These are phyloP conservation scores for Herpetotheres cachinnans DNA, from an alignment of 2,113 vertebrate genomes.

Conservation along the genomic window DNA sequence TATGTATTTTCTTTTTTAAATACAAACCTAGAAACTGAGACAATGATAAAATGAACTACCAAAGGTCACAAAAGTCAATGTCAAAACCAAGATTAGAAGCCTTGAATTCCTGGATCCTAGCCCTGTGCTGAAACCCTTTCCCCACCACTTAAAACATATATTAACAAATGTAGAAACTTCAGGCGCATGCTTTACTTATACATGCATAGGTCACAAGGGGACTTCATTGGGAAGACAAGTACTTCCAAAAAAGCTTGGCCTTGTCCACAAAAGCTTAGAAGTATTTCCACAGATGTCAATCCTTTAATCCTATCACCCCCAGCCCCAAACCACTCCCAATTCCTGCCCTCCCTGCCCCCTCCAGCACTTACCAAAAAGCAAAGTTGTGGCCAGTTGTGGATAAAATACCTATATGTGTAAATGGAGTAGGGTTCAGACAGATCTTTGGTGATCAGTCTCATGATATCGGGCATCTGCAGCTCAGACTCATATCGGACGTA, in stretches of 20 bases:
- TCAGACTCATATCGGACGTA: constrained; percentile 98
- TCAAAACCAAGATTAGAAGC: constrained; percentile 26
- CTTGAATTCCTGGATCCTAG: not conserved
- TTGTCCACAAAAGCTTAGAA: not conserved
- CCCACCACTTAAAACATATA: not conserved
- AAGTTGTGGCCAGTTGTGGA: constrained; percentile 99
- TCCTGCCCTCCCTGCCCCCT: not conserved
- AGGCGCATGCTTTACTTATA: not conserved
- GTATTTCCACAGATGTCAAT: not conserved
- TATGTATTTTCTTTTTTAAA: constrained; percentile 25
- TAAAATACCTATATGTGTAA: constrained; percentile 99
- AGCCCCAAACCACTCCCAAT: constrained; percentile 16
- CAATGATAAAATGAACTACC: constrained; percentile 1
- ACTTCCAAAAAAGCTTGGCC: not conserved
- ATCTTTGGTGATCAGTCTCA: constrained; percentile 99
- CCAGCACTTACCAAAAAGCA: constrained; percentile 97
- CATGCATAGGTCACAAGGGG: not conserved
- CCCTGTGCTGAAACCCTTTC: not conserved
- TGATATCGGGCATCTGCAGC: constrained; percentile 99
- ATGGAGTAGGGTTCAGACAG: constrained; percentile 99
- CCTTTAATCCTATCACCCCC: not conserved
- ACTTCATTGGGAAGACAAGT: not conserved
- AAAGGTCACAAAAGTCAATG: constrained; percentile 46
- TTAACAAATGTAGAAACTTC: not conserved
- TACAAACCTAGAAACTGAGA: not conserved